A percentile compares a stretch with the other conserved stretches of the same genome.
Conservation (phyloP, 2,113 vertebrate genomes). For the Melanerpes formicivorus region DNA sequence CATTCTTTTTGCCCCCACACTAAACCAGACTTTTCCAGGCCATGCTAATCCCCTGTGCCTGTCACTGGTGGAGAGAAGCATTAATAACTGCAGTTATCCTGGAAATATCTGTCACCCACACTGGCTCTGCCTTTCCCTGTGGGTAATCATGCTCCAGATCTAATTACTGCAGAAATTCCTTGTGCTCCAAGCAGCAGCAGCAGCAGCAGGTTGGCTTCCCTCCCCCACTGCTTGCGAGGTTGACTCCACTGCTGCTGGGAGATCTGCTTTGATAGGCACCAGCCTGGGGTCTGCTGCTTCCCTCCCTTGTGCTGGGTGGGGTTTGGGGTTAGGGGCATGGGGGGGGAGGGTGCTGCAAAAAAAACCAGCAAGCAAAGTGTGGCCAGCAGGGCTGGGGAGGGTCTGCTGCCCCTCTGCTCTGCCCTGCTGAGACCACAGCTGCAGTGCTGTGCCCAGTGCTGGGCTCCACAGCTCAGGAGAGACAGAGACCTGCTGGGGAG, state of each 20-base stretch:
- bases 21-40: conserved; percentile 66
- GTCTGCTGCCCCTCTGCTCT: no score
- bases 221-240: not conserved
- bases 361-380: not conserved
- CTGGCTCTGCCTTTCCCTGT: conserved; percentile 62
- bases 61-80: conserved; percentile 62
- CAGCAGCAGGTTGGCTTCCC: conserved; percentile 5
- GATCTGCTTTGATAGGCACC: not conserved
- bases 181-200: conserved; percentile 32
- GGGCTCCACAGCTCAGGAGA: no score
- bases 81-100: conserved; percentile 71
- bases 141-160: conserved; percentile 66
- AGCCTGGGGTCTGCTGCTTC: not conserved
- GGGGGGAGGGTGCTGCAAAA: not conserved
- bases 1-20: conserved; percentile 43
- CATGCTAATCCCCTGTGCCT: conserved; percentile 62
- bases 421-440: no score
- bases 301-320: not conserved
- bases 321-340: not conserved
- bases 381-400: no score
- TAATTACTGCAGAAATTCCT: conserved; percentile 68
- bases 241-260: not conserved
- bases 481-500: no score
- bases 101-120: conserved; percentile 70
- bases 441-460: no score